Base-by-base conservation (phyloP, 2,888 invertebrate species). In the Priocnemis perturbator region DNA sequence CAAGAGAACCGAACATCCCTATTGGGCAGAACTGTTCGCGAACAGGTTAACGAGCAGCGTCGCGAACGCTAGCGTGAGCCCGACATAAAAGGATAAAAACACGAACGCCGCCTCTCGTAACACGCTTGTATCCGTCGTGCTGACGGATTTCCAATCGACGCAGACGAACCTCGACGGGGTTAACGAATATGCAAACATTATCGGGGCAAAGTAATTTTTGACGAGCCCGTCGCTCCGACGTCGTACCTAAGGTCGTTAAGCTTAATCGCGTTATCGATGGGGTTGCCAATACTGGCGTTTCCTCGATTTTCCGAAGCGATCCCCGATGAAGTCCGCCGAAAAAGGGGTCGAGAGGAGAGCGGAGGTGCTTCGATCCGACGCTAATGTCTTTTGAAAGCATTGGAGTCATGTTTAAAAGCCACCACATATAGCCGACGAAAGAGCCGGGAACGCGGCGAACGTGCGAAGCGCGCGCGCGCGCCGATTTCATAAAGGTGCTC, bases 111-210 rank as follows among this genome's bases (percentile, higher is more conserved):
- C n/a, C n/a, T n/a, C n/a, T n/a, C 26, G 26, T 26, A 26, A 26
- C 26, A 2, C 26, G 26, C 37, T 11, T 2, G 7, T 37, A 37
- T 11, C 11, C 14, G 37, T 11, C 7, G 37, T 7, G 11, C 37
- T 11, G 37, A 37, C 37, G 7, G 37, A 7, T 37, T 37, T 11
- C 37, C 37, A 37, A 37, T 37, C 37, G 37, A 26, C 26, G 26
- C 26, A 5, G 5, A 5, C 26, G 26, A 37, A 11, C 37, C 14
- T 37, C 37, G 26, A 26, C 26, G 11, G 11, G 37, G 14, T 21
- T 53, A 53, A 53, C 23, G 53, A 53, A 21, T 53, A 53, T 15
- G 53, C 20, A 53, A 53, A 53, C 53, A 21, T 53, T 15, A 23
- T 20, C 20, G 15, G 15, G 11, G 53, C 23, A 0, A 21, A 53